These are phyloP conservation scores for Hartigia nigra DNA, from an alignment of 2,888 invertebrate species.

Conservation along the genomic window DNA sequence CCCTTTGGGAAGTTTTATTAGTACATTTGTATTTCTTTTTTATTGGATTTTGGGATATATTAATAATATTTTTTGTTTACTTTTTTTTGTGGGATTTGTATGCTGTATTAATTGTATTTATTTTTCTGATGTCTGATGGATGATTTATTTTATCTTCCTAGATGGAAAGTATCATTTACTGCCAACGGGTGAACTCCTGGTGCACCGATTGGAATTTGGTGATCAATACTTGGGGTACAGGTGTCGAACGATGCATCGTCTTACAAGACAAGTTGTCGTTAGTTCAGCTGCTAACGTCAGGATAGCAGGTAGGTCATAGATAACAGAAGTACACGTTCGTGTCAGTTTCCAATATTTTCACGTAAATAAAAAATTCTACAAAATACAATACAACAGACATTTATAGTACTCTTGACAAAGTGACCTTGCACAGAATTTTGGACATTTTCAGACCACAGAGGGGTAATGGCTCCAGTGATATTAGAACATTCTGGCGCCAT, in stretches of 20 bases:
- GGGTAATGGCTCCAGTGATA: constrained; percentile 78
- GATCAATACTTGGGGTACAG: constrained; percentile 79
- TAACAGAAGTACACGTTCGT: not conserved
- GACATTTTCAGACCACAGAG: constrained; percentile 74
- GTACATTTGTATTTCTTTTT: not conserved
- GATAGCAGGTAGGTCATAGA: constrained; percentile 72
- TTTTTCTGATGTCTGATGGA: not conserved
- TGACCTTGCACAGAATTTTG: not conserved
- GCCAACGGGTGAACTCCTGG: constrained; percentile 79
- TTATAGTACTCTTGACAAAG: not conserved
- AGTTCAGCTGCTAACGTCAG: constrained; percentile 77
- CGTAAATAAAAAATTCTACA: not conserved
- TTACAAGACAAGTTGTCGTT: constrained; percentile 78
- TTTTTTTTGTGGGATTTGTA: no score
- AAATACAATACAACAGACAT: not conserved
- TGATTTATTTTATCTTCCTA: constrained; percentile 58
- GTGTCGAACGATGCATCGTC: constrained; percentile 79
- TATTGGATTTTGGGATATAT: not conserved
- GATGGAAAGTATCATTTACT: constrained; percentile 82
- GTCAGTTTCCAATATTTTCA: not conserved
- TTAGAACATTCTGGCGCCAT: constrained; percentile 78
- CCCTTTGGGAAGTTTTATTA: no score
- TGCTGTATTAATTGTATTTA: not conserved
- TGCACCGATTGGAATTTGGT: constrained; percentile 79
- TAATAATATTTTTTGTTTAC: not conserved